Conservation (phyloP, 2,797 vertebrate genomes). For the Oreochromis grahami region DNA sequence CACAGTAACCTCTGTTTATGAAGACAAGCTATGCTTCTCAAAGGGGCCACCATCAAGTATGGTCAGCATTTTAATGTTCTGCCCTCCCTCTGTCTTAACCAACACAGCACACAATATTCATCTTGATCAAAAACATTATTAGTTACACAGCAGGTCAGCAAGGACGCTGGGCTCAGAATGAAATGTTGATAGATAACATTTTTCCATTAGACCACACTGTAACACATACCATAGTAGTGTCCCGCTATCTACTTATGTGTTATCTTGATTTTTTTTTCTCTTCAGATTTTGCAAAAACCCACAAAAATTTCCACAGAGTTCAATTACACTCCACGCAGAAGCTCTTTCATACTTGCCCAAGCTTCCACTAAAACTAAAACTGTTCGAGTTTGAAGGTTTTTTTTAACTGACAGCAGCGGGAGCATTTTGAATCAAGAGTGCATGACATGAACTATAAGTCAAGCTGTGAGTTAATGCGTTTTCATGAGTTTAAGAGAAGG, state of each 20-base stretch:
- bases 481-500: neutral
- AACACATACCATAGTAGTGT: neutral
- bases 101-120: constrained; percentile 18
- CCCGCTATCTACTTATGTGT: neutral
- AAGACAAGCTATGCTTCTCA: constrained; percentile 20
- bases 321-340: neutral
- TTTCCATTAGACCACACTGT: neutral
- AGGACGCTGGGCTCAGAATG: neutral
- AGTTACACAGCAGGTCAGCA: neutral
- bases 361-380: constrained; percentile 12
- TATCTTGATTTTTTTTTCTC: neutral
- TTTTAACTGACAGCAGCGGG: neutral
- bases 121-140: constrained; percentile 22
- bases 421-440: neutral
- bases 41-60: constrained; percentile 27
- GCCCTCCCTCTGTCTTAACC: constrained; percentile 36
- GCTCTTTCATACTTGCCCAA: neutral
- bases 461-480: neutral
- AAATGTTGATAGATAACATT: neutral
- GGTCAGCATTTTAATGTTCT: constrained; percentile 43
- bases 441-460: neutral
- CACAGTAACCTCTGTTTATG: constrained; percentile 47
- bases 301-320: neutral
- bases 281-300: neutral
- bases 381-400: neutral